Evolutionary conservation across 2,797 vertebrate genomes (phyloP).

Genomic region (Sebastes alutus): DNA sequence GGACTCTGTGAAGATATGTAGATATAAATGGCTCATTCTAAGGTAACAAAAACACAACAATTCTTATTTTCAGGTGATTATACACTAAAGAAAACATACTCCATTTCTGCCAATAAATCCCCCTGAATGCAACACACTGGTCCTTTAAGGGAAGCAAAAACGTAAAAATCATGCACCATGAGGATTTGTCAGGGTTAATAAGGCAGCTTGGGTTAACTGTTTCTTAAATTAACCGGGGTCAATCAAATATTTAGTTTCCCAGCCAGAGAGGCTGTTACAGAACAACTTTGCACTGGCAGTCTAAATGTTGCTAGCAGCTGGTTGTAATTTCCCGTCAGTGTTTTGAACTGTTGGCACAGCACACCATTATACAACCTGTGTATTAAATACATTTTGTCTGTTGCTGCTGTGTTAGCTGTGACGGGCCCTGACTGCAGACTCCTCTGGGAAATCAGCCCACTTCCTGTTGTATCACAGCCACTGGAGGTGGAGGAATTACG

Average conservation of each 20-base stretch:
- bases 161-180: background rate
- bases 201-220: background rate
- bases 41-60: too few relatives aligned
- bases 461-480: conserved; percentile 66
- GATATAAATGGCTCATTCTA: too few relatives aligned
- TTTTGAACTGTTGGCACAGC: conserved; percentile 41
- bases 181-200: background rate
- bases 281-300: conserved; percentile 7
- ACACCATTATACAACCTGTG: conserved; percentile 28
- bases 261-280: conserved; percentile 5
- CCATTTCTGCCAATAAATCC: too few relatives aligned
- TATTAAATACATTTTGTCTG: conserved; percentile 61
- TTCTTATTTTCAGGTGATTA: too few relatives aligned
- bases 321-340: conserved; percentile 23
- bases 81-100: too few relatives aligned
- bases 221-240: conserved; percentile 35
- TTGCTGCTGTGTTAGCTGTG: conserved; percentile 55
- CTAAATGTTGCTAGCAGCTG: conserved; percentile 2
- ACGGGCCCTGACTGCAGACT: conserved; percentile 65
- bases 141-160: background rate
- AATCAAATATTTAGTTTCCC: conserved; percentile 57
- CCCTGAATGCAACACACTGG: too few relatives aligned
- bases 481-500: conserved; percentile 57
- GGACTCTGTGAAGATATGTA: too few relatives aligned
- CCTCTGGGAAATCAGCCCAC: conserved; percentile 75